These are phyloP conservation scores for Pachymerium ferrugineum DNA, from an alignment of 2,888 invertebrate species.

Conservation along the genomic window DNA sequence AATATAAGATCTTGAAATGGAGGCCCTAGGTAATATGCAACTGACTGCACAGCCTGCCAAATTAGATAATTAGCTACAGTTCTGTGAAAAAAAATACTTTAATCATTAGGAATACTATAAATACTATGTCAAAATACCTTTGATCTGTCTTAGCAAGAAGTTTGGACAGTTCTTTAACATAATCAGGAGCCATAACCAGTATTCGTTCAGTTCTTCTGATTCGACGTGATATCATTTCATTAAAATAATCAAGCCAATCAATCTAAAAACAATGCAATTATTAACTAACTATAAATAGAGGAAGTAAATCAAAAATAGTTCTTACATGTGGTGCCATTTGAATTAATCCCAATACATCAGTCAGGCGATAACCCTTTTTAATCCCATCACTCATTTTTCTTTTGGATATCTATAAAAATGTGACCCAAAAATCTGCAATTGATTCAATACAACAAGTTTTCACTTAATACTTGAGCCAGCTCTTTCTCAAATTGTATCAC, in stretches of 20 bases:
- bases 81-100: background rate
- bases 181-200: constrained; percentile 18
- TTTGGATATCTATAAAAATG: background rate
- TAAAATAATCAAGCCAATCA: constrained; percentile 73
- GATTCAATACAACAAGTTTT: background rate
- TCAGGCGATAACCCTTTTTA: constrained; percentile 5
- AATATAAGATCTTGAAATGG: constrained; percentile 28
- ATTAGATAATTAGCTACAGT: constrained; percentile 30
- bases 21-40: constrained; percentile 22
- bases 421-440: too few relatives aligned
- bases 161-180: constrained; percentile 19
- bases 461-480: constrained; percentile 71
- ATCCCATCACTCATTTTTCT: background rate
- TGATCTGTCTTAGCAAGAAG: background rate
- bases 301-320: background rate
- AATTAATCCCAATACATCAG: background rate
- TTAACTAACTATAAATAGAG: background rate
- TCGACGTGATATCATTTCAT: constrained; percentile 44
- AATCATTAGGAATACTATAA: too few relatives aligned
- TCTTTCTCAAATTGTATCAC: constrained; percentile 81
- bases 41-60: constrained; percentile 32
- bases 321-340: constrained; percentile 12
- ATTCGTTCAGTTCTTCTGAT: constrained; percentile 7
- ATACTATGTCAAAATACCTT: constrained; percentile 9
- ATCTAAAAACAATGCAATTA: constrained; percentile 5